These are phyloP conservation scores for Hirtodrosophila duncani DNA, from an alignment of 2,888 invertebrate genomes.

Conservation along the genomic window DNA sequence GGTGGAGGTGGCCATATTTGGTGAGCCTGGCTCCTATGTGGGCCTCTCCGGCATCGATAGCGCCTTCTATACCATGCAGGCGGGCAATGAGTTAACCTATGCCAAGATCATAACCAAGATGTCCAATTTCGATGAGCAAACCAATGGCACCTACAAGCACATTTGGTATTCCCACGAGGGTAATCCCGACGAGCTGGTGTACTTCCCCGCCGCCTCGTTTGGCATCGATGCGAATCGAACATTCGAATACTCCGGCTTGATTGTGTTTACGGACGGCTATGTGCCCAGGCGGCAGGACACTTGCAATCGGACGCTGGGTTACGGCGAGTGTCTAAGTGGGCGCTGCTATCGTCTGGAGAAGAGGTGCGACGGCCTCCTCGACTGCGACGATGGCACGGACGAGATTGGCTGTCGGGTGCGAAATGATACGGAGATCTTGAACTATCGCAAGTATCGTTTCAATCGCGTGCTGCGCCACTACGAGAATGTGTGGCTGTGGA, in stretches of 20 bases:
- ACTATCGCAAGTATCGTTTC: conserved; percentile 89
- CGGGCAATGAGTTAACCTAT: conserved; percentile 92
- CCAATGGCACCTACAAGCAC: conserved; percentile 90
- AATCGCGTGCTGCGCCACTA: conserved; percentile 94
- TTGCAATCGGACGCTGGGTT: conserved; percentile 87
- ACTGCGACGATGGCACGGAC: conserved; percentile 92
- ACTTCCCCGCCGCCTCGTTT: conserved; percentile 92
- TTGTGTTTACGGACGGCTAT: conserved; percentile 93
- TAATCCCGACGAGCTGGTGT: conserved; percentile 89
- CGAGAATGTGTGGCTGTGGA: conserved; percentile 97
- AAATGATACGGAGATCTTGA: conserved; percentile 83
- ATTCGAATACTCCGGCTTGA: conserved; percentile 91
- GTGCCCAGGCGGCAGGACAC: conserved; percentile 83
- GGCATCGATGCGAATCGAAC: conserved; percentile 96
- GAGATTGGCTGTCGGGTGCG: conserved; percentile 86
- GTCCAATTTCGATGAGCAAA: conserved; percentile 91
- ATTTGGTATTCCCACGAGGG: conserved; percentile 90
- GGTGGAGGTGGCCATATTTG: conserved; percentile 94
- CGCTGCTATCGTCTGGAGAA: conserved; percentile 87
- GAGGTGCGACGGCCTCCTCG: conserved; percentile 87
- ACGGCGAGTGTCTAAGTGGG: conserved; percentile 88
- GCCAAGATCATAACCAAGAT: conserved; percentile 92
- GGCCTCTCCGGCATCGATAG: conserved; percentile 94
- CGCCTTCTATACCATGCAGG: conserved; percentile 94
- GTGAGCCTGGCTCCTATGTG: conserved; percentile 96